Base-by-base conservation (phyloP, 2,797 vertebrate genomes). In the Gobio occitaniae region DNA sequence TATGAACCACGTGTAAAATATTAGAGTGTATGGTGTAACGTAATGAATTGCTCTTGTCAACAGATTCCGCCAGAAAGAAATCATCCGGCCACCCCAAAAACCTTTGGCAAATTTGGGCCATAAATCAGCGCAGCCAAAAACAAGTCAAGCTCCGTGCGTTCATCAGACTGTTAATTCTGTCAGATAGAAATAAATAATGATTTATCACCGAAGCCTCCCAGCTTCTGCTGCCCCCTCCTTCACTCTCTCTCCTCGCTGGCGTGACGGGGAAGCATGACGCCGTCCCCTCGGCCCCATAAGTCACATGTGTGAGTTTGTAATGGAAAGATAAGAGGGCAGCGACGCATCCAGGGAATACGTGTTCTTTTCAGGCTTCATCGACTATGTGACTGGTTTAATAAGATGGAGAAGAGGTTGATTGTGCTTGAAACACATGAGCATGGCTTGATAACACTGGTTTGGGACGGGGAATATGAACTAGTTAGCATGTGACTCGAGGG, bases 131-230 rank as follows among this genome's bases (percentile, higher is more conserved):
- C 52, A 72, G 77, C 76, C 75, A 69, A 84, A 80, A 85, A 72
- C 84, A 74, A 80, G 83, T 85, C 76, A 80, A 65, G 68, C 56
- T 38, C 56, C 21, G 68, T 72, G 69, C 44, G 44, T 80, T 85
- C 92, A 86, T 91, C 91, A 91, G 90, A 85, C 88, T 89, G 87
- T 89, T 93, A 93, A 95, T 93, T 92, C 82, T 76, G 87, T 91
- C 88, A 93, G 89, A 94, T 91, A 92, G 93, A 94, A 94, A 93
- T 94, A 93, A 94, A 94, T 93, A 94, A 94, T 71, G 90, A 93
- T 89, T 88, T 90, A 90, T 84, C 80, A 59, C 92, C 16, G 84
- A 91, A 87, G 92, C 91, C n/a, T 89, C 92, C 90, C 91, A 90
- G 93, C 89, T 66, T 68, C 78, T 63, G 41, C 66, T 72, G 48